Conservation (phyloP, 2,888 invertebrate species). For the Uropetala carovei region DNA sequence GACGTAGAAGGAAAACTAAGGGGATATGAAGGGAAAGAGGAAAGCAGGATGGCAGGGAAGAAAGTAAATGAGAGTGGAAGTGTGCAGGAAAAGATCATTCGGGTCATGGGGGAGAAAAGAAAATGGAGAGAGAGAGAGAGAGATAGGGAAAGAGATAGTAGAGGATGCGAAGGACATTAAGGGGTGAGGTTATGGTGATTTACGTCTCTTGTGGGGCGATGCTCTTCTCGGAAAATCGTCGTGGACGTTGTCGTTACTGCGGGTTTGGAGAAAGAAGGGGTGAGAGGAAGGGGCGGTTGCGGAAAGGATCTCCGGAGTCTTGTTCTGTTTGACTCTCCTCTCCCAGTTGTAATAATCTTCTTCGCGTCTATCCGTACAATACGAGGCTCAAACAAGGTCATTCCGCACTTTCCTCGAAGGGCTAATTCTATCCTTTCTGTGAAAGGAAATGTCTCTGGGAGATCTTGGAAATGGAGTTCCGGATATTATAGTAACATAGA, state of each 20-base stretch:
- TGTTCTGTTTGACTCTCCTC: neutral
- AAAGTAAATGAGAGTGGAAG: no score
- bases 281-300: neutral
- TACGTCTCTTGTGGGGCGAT: neutral
- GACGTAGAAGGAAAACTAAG: no score
- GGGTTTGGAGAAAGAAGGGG: neutral
- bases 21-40: no score
- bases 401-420: neutral
- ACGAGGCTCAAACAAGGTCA: neutral
- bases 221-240: neutral
- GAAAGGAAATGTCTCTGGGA: neutral
- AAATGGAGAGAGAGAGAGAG: neutral
- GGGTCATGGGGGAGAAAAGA: neutral
- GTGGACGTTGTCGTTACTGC: neutral
- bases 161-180: neutral
- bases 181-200: constrained; percentile 4
- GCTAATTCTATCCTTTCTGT: neutral
- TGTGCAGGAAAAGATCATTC: no score
- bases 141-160: neutral
- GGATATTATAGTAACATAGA: no score
- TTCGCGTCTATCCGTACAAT: neutral
- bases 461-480: neutral
- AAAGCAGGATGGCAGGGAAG: no score
- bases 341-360: neutral
- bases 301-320: neutral